Base-by-base conservation (phyloP, 2,888 invertebrate species). In the Apodemia duryi region DNA sequence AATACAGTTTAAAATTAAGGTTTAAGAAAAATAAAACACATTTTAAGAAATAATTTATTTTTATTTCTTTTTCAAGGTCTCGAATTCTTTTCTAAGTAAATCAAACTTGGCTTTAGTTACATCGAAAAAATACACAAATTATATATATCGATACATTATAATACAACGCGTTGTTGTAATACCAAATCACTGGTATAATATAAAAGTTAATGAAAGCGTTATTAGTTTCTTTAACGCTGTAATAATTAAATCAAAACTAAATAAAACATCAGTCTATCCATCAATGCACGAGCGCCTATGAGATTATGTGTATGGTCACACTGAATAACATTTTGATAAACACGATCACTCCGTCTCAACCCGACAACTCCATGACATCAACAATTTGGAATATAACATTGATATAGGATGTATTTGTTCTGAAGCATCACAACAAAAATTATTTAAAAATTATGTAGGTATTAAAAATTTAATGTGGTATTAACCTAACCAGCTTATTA, bases 81-180 rank as follows among this genome's bases (percentile, higher is more conserved):
- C 85, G 84, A 88, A 85, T 85, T 90, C 85, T 87, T 87, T 86
- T 86, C 89, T 91, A 90, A 88, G 86, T 86, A 85, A 91, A 90
- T 86, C 88, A 90, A 91, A 89, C 85, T 88, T 90, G 82, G 88
- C 85, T 88, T 88, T 88, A 88, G 85, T 87, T 88, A 91, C 91
- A 91, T 88, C 80, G 85, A 91, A 90, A 87, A 89, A 91, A 88
- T 90, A 91, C 89, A 91, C 88, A 89, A 88, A 87, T 87, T 81
- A 84, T 85, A 83, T 79, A 83, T 83, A 86, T 83, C 76, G 80
- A 81, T 84, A 86, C 83, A 85, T 76, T 84, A 84, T 84, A 84
- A 83, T 84, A 87, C 83, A 84, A 83, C 73, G 67, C 43, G 43
- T 43, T 43, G 43, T 43, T 43, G 43, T 79, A 79, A 72, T 78